Conservation (phyloP, 2,888 invertebrate species). For the Tiphia femorata region DNA sequence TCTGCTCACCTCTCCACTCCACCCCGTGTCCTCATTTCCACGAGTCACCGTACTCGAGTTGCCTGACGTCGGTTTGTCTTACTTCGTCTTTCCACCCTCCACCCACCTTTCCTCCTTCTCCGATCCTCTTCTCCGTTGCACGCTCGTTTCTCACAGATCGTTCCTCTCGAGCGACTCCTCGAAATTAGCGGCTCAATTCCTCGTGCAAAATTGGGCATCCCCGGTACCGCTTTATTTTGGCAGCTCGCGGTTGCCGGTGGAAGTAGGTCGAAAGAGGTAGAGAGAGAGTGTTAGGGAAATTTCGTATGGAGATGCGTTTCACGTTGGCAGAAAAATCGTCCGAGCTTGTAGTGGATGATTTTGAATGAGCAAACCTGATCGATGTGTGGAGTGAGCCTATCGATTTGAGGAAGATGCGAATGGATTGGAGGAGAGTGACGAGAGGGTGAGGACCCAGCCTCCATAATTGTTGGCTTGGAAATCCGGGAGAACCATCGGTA, state of each 20-base stretch:
- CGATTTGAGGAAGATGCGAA: too few species aligned
- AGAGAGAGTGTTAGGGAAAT: too few species aligned
- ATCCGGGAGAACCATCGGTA: too few species aligned
- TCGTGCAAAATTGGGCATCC: not conserved
- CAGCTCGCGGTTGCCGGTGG: not conserved
- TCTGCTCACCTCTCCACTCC: constrained; percentile 21
- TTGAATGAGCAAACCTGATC: too few species aligned
- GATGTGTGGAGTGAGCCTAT: too few species aligned
- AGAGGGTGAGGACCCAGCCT: too few species aligned
- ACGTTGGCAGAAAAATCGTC: too few species aligned
- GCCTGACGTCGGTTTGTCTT: constrained; percentile 38
- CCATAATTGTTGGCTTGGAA: too few species aligned
- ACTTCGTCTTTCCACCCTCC: constrained; percentile 34
- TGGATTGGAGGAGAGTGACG: too few species aligned
- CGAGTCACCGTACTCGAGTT: constrained; percentile 7
- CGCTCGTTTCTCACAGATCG: constrained; percentile 8
- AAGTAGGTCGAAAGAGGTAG: not conserved
- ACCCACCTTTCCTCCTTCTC: not conserved
- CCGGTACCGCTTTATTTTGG: not conserved
- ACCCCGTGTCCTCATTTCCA: constrained; percentile 20
- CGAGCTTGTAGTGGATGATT: too few species aligned
- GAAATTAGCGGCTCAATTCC: constrained; percentile 30
- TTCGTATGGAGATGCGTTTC: too few species aligned
- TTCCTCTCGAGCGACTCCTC: constrained; percentile 20
- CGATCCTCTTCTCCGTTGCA: constrained; percentile 11